These are phyloP conservation scores for Poecilia velifera DNA, from an alignment of 2,797 vertebrate genomes.

Conservation along the genomic window DNA sequence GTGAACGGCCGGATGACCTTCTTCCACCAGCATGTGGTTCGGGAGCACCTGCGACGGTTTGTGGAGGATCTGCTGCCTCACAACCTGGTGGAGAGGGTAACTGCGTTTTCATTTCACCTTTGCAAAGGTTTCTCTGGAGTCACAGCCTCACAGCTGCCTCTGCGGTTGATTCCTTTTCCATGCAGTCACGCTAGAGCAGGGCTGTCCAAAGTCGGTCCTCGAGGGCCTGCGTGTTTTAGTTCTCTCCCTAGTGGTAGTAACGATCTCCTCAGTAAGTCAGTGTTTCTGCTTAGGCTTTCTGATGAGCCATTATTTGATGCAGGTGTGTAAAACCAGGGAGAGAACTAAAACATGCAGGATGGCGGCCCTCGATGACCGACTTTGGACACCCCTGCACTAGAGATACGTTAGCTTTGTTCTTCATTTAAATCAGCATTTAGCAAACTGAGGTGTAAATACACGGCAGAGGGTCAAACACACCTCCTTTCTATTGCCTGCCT, in stretches of 20 bases:
- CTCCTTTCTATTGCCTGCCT: not conserved
- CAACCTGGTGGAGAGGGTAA: slow-evolving; percentile 90
- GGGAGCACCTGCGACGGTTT: slow-evolving; percentile 89
- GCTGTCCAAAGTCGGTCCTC: too few relatives aligned
- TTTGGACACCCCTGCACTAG: not conserved
- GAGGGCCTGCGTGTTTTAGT: too few relatives aligned
- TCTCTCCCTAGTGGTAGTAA: too few relatives aligned
- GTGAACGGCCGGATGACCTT: slow-evolving; percentile 90
- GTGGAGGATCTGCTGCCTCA: slow-evolving; percentile 91
- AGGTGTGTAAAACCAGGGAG: too few relatives aligned
- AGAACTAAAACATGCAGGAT: too few relatives aligned
- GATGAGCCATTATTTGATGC: too few relatives aligned
- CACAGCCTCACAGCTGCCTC: not conserved
- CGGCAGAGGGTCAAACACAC: not conserved
- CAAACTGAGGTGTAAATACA: not conserved
- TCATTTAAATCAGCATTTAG: not conserved
- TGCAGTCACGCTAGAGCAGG: not conserved
- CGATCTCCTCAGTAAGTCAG: too few relatives aligned
- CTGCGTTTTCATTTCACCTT: not conserved
- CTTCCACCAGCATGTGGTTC: slow-evolving; percentile 89
- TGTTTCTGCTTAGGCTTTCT: too few relatives aligned
- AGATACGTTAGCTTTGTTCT: not conserved
- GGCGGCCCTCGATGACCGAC: too few relatives aligned
- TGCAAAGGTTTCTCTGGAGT: not conserved
- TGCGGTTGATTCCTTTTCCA: not conserved